Evolutionary conservation across 1,140 invertebrate genomes (phyloP), one percentile per base, ranked within the genome.

Genomic region (Holotrichia oblita): DNA sequence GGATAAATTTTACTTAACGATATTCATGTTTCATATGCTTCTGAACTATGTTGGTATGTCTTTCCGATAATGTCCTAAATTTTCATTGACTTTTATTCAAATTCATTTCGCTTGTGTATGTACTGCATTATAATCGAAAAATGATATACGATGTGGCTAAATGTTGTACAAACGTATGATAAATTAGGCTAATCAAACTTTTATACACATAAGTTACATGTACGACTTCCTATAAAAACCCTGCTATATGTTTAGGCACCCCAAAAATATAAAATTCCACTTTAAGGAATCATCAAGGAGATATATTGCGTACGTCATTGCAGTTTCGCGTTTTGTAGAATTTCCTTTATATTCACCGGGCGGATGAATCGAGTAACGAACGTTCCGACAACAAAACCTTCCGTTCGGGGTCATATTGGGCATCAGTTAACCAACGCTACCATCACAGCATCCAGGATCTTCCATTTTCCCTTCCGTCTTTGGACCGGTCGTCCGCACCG

Each of bases 381-480:
- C 61, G 61, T 69, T 69, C 61, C 22, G 12, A 69, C 61, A 69
- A 69, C 61, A 69, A 69, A 69, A 69, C 61, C 61, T 69, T 69
- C 61, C 22, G 61, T 69, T 69, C 61, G 22, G 61, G 61, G 61
- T 69, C 61, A 34, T 69, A 69, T 69, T 22, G 61, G 24, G 61
- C 61, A 69, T 69, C 61, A 69, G 61, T 69, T 69, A 69, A 69
- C 22, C 22, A 69, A 4, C 61, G 44, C 44, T 10, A 12, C 61
- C 27, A 24, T 22, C 61, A 20, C 61, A 12, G 61, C 20, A 24
- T 14, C 61, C 27, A 34, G 61, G 27, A 69, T 69, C 61, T 69
- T 69, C 61, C 61, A 69, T 69, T 69, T 69, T 34, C 61, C 22
- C 8, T 14, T 34, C 22, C 22, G 27, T 22, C 61, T 69, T 69